Percentiles rank a stretch among this genome's conserved stretches.
Conservation (phyloP, 2,113 vertebrate genomes). For the Lanius collurio region DNA sequence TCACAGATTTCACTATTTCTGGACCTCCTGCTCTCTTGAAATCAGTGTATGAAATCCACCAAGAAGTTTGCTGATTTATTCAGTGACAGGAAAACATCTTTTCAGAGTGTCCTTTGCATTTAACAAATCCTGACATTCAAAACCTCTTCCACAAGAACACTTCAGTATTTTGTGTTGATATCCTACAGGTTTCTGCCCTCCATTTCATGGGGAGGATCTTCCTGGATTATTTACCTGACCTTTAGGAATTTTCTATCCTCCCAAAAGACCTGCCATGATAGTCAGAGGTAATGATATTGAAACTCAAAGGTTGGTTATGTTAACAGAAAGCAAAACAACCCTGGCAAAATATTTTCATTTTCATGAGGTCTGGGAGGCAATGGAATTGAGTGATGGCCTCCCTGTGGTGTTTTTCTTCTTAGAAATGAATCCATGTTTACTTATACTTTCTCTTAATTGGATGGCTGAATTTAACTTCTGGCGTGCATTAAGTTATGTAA, state of each 20-base stretch:
- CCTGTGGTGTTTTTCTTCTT: background rate
- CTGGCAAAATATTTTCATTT: conserved; percentile 34
- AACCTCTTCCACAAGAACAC: background rate
- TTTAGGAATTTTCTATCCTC: background rate
- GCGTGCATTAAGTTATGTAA: conserved; percentile 19
- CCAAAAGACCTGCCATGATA: background rate
- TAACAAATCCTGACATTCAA: background rate
- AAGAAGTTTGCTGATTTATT: background rate
- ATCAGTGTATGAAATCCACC: background rate
- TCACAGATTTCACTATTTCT: background rate
- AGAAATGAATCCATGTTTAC: conserved; percentile 9
- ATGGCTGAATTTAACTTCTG: conserved; percentile 10
- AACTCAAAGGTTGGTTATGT: background rate
- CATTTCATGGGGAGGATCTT: background rate
- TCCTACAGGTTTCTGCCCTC: background rate
- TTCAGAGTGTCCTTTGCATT: background rate
- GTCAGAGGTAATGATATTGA: background rate
- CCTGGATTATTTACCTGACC: background rate
- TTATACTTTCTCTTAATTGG: conserved; percentile 14
- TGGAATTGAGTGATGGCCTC: background rate
- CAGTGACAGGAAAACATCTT: background rate
- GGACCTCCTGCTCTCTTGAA: background rate
- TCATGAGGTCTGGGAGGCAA: background rate
- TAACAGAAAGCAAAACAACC: background rate
- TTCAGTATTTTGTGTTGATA: background rate